phyloP scores from a whole-genome alignment of 2,797 vertebrate genomes.

The Scyliorhinus canicula region DNA sequence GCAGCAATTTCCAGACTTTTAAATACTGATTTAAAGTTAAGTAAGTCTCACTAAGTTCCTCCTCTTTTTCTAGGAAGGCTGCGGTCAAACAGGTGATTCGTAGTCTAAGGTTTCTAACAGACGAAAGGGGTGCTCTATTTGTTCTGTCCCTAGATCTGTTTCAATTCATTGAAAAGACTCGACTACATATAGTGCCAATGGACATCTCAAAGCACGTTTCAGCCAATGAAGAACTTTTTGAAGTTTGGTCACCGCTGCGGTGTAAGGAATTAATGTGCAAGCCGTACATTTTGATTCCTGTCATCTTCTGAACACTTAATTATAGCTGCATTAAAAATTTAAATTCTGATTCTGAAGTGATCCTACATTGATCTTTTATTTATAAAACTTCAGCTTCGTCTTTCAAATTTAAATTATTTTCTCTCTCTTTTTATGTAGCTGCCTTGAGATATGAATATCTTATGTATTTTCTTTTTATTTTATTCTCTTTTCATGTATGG shows the following conservation, averaged over 20 bases:
- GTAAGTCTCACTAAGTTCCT: neutral
- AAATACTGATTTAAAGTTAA: neutral
- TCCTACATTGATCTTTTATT: conserved; percentile 17
- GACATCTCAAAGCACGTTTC: neutral
- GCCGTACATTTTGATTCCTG: neutral
- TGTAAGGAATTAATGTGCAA: neutral
- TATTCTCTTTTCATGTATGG: too few species aligned
- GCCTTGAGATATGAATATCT: neutral
- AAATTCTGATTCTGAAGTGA: conserved; percentile 6
- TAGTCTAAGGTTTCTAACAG: neutral
- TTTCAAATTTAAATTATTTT: conserved; percentile 20
- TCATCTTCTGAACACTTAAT: conserved; percentile 30
- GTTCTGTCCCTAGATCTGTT: neutral
- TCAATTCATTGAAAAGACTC: neutral
- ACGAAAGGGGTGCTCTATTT: neutral
- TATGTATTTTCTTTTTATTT: too few species aligned
- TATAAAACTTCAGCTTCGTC: conserved; percentile 5
- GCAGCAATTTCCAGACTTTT: neutral
- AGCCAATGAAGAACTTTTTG: neutral
- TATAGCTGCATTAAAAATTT: conserved; percentile 13
- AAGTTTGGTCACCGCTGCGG: neutral
- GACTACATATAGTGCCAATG: too few species aligned
- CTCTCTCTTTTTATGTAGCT: neutral
- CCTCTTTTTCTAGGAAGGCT: neutral
- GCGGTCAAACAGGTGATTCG: neutral